Evolutionary conservation across 2,113 vertebrate species (phyloP), one percentile per base, ranked within the genome.

Genomic region (Erpornis zantholeuca): DNA sequence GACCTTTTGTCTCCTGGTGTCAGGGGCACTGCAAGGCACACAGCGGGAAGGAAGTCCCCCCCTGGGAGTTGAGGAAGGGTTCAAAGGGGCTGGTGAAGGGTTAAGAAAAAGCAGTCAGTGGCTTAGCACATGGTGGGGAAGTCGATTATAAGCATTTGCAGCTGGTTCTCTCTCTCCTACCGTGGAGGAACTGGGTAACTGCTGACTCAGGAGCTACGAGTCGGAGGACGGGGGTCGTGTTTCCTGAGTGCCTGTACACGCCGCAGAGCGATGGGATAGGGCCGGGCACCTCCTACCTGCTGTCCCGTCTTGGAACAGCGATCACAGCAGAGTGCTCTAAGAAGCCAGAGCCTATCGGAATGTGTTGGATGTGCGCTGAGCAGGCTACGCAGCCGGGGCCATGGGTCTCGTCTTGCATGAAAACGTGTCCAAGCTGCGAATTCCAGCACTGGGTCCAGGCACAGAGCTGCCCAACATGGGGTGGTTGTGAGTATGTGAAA

Each of bases 191-290:
- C 92, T 49, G 63, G n/a, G 50, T 1, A 11, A 54, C 66, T 95
- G 90, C 90, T 96, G 94, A 86, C 79, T 94, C 94, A 80, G 90
- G 85, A 66, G 63, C 40, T 69, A 50, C 75, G 11, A 53, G 54
- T 12, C 3, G 1, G 38, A 79, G 92, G 63, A 66, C n/a, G 13
- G 45, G 71, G 54, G n/a, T 92, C 33, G 5, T 16, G 3, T 95
- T 93, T 93, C 64, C 68, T 1, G 45, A 50, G 71, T 42, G 90
- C 64, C 42, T 31, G n/a, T 20, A 31, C 15, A 8, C 3, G 9
- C 28, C 42, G 27, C 60, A 45, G 11, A 68, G 77, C 0, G 1
- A 15, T 19, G 90, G 61, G 35, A 35, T 15, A 33, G 79, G 2
- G 3, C 72, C 0, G 15, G 86, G 71, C 42, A 85, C 54, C 50